Percentiles rank a stretch among this genome's conserved stretches.
These are phyloP conservation scores for Silurus glanis DNA, from an alignment of 2,113 vertebrate species.

Conservation along the genomic window DNA sequence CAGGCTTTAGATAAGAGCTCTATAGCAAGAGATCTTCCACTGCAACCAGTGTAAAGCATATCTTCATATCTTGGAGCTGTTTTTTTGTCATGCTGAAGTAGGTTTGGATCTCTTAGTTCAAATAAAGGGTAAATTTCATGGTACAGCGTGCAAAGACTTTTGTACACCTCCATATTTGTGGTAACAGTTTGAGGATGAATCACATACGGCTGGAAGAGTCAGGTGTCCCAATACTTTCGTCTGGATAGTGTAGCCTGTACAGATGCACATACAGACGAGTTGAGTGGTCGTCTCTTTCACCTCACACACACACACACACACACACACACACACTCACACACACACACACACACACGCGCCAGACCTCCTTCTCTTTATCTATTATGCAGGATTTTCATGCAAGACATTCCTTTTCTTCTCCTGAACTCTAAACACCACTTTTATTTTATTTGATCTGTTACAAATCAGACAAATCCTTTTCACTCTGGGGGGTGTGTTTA, in stretches of 20 bases:
- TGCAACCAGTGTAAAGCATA: too few species aligned
- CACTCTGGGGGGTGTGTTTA: conserved; percentile 24
- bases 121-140: too few species aligned
- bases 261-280: conserved; percentile 38
- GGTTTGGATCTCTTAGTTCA: too few species aligned
- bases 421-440: conserved; percentile 20
- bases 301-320: conserved; percentile 33
- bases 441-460: conserved; percentile 28
- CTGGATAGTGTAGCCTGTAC: conserved; percentile 6
- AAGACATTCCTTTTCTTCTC: conserved; percentile 15
- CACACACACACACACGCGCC: neutral
- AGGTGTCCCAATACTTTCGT: too few species aligned
- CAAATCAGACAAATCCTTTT: conserved; percentile 38
- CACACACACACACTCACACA: neutral
- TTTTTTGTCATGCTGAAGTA: too few species aligned
- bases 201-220: too few species aligned
- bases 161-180: too few species aligned
- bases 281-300: conserved; percentile 38
- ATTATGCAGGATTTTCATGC: neutral
- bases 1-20: too few species aligned
- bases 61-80: too few species aligned
- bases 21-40: too few species aligned
- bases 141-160: too few species aligned
- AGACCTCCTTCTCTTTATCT: conserved; percentile 46
- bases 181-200: too few species aligned